Evolutionary conservation across 2,888 invertebrate species (phyloP), one percentile per base, ranked within the genome.

Genomic region (Craniophora ligustri): DNA sequence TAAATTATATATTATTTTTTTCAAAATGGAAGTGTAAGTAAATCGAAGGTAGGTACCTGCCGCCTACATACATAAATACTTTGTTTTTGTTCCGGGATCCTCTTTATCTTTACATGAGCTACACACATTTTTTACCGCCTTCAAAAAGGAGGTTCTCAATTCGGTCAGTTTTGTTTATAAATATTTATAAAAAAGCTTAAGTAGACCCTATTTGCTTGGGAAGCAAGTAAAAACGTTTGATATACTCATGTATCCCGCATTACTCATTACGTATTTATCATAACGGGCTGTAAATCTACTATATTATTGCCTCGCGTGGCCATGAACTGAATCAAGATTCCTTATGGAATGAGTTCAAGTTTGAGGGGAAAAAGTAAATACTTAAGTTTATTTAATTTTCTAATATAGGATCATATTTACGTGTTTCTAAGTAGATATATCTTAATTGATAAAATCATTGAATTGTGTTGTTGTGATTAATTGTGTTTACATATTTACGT

Each of bases 281-380:
- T 26, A 16, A 51, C 6, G 26, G 47, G 40, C 35, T 63, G 42
- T 47, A 63, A 58, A 62, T 44, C 46, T 15, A 8, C 14, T 35
- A 35, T 32, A 11, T 47, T 51, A 62, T 51, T 31, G 23, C 35
- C 41, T 32, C 14, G n/a, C 34, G 10, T 32, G 14, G 8, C 26
- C 7, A 5, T 21, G 4, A n/a, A 5, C 11, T 11, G 39, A 5
- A 26, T 26, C 7, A 42, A 13, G 13, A 6, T 5, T 23, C 7
- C 6, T 44, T 3, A 59, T 21, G 5, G 11, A 14, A 35, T 8
- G n/a, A 26, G 10, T 10, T 23, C 1, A 23, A 3, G 10, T 2
- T 10, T 23, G 10, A 8, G 3, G 8, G 21, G 8, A 2, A 23
- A n/a, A n/a, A n/a, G n/a, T n/a, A n/a, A n/a, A n/a, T n/a, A n/a